phyloP scores from a whole-genome alignment of 2,888 invertebrate species.

The Blastobasis adustella region DNA sequence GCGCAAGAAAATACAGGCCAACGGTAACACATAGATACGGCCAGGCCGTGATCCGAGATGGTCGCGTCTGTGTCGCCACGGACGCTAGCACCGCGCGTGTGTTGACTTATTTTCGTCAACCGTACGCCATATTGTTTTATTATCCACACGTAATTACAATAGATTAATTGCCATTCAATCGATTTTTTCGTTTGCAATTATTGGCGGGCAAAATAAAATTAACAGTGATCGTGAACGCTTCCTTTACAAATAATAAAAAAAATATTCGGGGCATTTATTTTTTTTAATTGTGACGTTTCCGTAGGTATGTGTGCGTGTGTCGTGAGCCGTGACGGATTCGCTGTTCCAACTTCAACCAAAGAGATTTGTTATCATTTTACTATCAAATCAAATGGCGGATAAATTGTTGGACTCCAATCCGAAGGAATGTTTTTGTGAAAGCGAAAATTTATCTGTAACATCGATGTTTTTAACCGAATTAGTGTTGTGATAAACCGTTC shows the following conservation, averaged over 20 bases:
- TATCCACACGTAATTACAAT: slow-evolving; percentile 35
- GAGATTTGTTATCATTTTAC: too few species aligned
- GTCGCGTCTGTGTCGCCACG: slow-evolving; percentile 39
- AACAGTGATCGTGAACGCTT: too few species aligned
- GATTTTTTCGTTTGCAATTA: not conserved
- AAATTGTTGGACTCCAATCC: too few species aligned
- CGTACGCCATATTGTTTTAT: slow-evolving; percentile 64
- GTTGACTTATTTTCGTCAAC: slow-evolving; percentile 58
- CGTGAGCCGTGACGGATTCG: not conserved
- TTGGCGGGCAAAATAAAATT: too few species aligned
- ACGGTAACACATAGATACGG: slow-evolving; percentile 47
- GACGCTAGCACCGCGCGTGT: slow-evolving; percentile 40
- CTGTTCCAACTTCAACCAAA: too few species aligned
- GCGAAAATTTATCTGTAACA: too few species aligned
- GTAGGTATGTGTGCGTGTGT: slow-evolving; percentile 6
- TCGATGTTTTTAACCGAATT: too few species aligned
- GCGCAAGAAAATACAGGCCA: slow-evolving; percentile 51
- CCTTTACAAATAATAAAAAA: slow-evolving; percentile 2
- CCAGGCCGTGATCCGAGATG: slow-evolving; percentile 46
- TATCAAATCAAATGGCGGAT: too few species aligned
- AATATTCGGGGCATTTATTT: slow-evolving; percentile 14
- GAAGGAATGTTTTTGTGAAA: too few species aligned
- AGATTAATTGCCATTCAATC: slow-evolving; percentile 1
- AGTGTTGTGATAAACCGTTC: too few species aligned
- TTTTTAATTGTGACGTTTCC: slow-evolving; percentile 7